phyloP scores from a whole-genome alignment of 1,140 invertebrate genomes.

The Diorhabda carinulata region DNA sequence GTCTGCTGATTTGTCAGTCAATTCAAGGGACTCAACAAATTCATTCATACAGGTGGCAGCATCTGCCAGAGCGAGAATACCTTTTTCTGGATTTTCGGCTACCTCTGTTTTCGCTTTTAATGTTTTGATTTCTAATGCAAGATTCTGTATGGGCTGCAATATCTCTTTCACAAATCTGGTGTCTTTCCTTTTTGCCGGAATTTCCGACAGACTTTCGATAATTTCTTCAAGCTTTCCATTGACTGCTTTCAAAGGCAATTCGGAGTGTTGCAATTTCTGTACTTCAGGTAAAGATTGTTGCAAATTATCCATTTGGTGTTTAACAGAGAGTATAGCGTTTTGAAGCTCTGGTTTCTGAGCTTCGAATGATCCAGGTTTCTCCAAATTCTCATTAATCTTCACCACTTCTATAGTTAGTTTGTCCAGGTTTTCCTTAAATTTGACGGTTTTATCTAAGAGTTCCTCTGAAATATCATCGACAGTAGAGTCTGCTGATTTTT shows the following conservation, averaged over 20 bases:
- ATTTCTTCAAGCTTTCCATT: background rate
- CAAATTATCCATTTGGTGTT: background rate
- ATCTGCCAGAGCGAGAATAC: background rate
- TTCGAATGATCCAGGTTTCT: constrained; percentile 23
- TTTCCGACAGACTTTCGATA: background rate
- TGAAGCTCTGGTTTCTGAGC: constrained; percentile 15
- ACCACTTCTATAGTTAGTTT: constrained; percentile 22
- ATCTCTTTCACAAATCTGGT: background rate
- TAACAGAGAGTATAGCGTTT: constrained; percentile 15
- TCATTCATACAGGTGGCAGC: constrained; percentile 1
- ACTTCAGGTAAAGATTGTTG: background rate
- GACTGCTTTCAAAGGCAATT: background rate
- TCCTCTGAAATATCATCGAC: background rate
- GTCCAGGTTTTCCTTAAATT: background rate
- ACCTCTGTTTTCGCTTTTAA: constrained; percentile 5
- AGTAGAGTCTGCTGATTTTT: background rate
- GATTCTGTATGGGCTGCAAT: background rate
- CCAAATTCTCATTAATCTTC: constrained; percentile 11
- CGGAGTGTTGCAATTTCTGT: background rate
- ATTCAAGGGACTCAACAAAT: background rate
- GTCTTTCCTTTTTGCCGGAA: background rate
- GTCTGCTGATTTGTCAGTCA: too few relatives aligned
- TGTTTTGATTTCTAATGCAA: background rate
- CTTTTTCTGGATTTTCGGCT: background rate
- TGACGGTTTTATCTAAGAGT: background rate